A percentile compares a stretch with the other conserved stretches of the same genome.
Conservation (phyloP, 2,797 vertebrate genomes). For the Acestrorhynchus altus region DNA sequence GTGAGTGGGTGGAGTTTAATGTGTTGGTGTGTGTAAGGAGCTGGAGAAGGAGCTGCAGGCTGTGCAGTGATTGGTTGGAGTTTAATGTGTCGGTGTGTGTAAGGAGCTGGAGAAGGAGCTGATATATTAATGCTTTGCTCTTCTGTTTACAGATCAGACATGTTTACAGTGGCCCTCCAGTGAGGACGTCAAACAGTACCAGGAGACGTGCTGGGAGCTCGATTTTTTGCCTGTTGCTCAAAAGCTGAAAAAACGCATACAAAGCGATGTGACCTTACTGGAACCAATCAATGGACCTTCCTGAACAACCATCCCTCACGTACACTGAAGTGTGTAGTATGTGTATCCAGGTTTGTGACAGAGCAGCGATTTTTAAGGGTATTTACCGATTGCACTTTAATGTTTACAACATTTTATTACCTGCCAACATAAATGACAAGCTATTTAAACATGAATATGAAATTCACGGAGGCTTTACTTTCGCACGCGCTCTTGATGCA, state of each 20-base stretch:
- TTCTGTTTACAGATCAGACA: slow-evolving; percentile 81
- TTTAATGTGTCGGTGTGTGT: no score
- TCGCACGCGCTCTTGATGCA: neutral
- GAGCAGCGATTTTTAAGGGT: slow-evolving; percentile 1
- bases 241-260: slow-evolving; percentile 81
- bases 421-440: neutral
- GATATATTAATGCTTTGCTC: neutral
- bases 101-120: no score
- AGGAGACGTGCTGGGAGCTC: slow-evolving; percentile 87
- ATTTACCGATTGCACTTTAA: slow-evolving; percentile 29
- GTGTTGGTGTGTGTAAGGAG: no score
- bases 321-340: neutral
- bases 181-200: slow-evolving; percentile 76
- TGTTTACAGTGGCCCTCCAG: slow-evolving; percentile 76
- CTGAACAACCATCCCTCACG: neutral
- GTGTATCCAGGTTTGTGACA: neutral
- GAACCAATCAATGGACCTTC: slow-evolving; percentile 38
- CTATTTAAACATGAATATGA: neutral
- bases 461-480: neutral
- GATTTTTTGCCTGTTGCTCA: slow-evolving; percentile 91
- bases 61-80: no score
- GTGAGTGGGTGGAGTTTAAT: no score
- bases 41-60: no score
- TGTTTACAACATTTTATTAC: neutral
- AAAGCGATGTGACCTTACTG: slow-evolving; percentile 61